Conservation (phyloP, 2,888 invertebrate genomes). For the Aleiodes testaceus region DNA sequence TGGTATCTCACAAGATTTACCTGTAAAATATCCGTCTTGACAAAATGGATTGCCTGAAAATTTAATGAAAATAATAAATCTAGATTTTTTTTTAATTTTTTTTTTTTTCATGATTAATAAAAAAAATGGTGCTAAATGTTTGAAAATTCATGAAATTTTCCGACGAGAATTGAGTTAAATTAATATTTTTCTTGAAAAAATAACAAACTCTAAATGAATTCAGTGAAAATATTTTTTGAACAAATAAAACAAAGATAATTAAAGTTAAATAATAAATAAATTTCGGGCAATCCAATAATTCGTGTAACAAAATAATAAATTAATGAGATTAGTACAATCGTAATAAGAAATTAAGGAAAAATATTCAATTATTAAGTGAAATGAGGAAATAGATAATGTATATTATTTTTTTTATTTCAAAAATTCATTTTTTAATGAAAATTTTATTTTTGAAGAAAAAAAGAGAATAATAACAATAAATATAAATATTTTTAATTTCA, state of each 20-base stretch:
- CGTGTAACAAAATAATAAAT: slow-evolving; percentile 33
- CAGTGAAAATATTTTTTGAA: slow-evolving; percentile 2
- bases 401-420: neutral
- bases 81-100: slow-evolving; percentile 40
- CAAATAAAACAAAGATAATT: slow-evolving; percentile 49
- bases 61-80: slow-evolving; percentile 22
- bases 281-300: slow-evolving; percentile 64
- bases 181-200: slow-evolving; percentile 61
- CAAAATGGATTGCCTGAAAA: slow-evolving; percentile 66
- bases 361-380: neutral
- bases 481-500: too few relatives aligned
- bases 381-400: neutral
- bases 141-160: slow-evolving; percentile 51
- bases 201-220: slow-evolving; percentile 47
- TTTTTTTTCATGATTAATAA: too few relatives aligned
- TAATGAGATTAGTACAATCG: slow-evolving; percentile 32
- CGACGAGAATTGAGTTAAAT: slow-evolving; percentile 59
- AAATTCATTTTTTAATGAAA: too few relatives aligned
- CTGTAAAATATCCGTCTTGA: slow-evolving; percentile 66
- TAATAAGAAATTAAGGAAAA: slow-evolving; percentile 9
- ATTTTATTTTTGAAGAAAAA: neutral
- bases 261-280: slow-evolving; percentile 48
- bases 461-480: too few relatives aligned
- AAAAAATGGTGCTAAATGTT: slow-evolving; percentile 54
- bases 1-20: slow-evolving; percentile 58